These are phyloP conservation scores for Beris chalybata DNA, from an alignment of 2,888 invertebrate species.

Conservation along the genomic window DNA sequence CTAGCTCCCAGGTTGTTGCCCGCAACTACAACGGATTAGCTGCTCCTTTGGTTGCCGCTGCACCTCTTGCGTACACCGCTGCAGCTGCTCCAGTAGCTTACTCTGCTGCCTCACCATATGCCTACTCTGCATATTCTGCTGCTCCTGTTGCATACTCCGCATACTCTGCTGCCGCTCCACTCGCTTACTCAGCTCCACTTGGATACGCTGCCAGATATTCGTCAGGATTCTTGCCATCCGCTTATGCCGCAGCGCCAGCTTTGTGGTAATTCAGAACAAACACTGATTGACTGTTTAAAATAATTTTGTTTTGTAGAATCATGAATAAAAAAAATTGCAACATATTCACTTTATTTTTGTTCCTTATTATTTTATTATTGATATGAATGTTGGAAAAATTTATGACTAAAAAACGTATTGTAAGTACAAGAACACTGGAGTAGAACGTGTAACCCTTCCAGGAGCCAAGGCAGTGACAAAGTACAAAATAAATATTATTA, in stretches of 20 bases:
- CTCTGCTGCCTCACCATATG: conserved; percentile 50
- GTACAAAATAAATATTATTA: too few species aligned
- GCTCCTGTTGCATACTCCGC: conserved; percentile 13
- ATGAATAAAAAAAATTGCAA: too few species aligned
- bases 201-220: conserved; percentile 13
- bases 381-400: neutral
- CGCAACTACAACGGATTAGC: conserved; percentile 65
- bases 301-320: conserved; percentile 13
- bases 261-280: conserved; percentile 25
- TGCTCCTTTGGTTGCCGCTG: conserved; percentile 52
- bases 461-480: too few species aligned
- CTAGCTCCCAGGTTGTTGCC: conserved; percentile 67
- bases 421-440: too few species aligned
- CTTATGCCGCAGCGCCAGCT: conserved; percentile 25
- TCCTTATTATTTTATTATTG: neutral
- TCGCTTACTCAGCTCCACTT: conserved; percentile 5
- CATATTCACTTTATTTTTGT: too few species aligned
- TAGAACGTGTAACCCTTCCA: too few species aligned
- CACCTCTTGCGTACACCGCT: conserved; percentile 20
- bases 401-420: too few species aligned
- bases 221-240: conserved; percentile 19
- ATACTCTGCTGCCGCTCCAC: conserved; percentile 11
- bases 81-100: conserved; percentile 45
- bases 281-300: conserved; percentile 25
- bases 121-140: conserved; percentile 43